These are phyloP conservation scores for Ridgeia piscesae DNA, from an alignment of 1,140 invertebrate genomes.

Conservation along the genomic window DNA sequence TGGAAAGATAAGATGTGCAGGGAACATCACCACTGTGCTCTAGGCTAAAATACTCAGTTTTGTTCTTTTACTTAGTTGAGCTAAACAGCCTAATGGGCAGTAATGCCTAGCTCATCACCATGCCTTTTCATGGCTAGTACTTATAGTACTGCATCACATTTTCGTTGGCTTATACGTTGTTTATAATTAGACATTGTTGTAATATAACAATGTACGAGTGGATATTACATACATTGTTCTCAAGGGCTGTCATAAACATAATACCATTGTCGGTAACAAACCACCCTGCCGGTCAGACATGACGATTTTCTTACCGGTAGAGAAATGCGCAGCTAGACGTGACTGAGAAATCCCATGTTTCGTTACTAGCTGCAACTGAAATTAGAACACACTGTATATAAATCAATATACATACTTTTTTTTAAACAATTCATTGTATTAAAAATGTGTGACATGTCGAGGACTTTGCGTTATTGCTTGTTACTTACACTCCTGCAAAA, in stretches of 20 bases:
- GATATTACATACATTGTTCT: neutral
- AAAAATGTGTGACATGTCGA: neutral
- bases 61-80: too few relatives aligned
- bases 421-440: neutral
- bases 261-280: too few relatives aligned
- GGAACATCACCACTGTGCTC: too few relatives aligned
- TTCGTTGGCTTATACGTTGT: neutral
- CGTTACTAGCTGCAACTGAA: neutral
- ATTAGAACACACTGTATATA: neutral
- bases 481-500: neutral
- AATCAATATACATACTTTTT: neutral
- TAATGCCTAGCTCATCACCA: too few relatives aligned
- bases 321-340: neutral
- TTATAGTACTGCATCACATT: neutral
- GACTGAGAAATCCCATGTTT: neutral
- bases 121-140: too few relatives aligned
- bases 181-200: neutral
- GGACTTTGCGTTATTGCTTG: neutral
- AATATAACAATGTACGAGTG: neutral
- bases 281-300: neutral
- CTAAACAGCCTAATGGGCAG: too few relatives aligned
- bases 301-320: neutral
- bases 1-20: neutral
- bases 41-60: too few relatives aligned
- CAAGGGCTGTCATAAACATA: neutral